Base-by-base conservation (phyloP, 2,797 vertebrate species). In the Chromis chromis region DNA sequence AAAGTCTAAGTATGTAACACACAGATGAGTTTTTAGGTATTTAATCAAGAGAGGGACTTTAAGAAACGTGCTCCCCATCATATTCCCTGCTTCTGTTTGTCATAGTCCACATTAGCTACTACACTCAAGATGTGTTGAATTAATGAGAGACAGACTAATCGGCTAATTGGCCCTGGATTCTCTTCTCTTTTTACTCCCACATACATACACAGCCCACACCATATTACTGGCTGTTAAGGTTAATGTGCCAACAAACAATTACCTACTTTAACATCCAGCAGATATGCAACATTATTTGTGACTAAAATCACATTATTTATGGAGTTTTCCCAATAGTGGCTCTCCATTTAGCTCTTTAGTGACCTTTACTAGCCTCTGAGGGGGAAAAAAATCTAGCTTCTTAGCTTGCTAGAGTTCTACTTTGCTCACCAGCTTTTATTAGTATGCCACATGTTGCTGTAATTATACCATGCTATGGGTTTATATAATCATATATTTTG, bases 391-490 rank as follows among this genome's bases (percentile, higher is more conserved):
- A 58, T n/a, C 44, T 53, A 22, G 58, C 50, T 57, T 13, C n/a
- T 44, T 24, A 33, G 46, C 16, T 42, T 27, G n/a, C 21, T 46
- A 27, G 22, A 27, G n/a, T 48, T 44, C 54, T 60, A 54, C 14
- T 63, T 69, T 63, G 6, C 57, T 67, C 49, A 33, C 10, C 36
- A 22, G 6, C 42, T 75, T 75, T 42, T 36, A 24, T 63, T n/a
- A 7, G 10, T 48, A 16, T 54, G 24, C 44, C 21, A 21, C 39
- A 25, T 28, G 60, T 25, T 64, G 54, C 49, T 60, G 28, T 10
- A 14, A 48, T 53, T 54, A 56, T 31, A 50, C 6, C 4, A 8
- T 22, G 12, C 12, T 52, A 10, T 61, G 49, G 16, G 25, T 52
- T 61, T 39, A 62, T 17, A 8, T 31, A 31, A 8, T 31, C 36